Base-by-base conservation (phyloP, 1,140 invertebrate genomes). In the Aphidius ervi region DNA sequence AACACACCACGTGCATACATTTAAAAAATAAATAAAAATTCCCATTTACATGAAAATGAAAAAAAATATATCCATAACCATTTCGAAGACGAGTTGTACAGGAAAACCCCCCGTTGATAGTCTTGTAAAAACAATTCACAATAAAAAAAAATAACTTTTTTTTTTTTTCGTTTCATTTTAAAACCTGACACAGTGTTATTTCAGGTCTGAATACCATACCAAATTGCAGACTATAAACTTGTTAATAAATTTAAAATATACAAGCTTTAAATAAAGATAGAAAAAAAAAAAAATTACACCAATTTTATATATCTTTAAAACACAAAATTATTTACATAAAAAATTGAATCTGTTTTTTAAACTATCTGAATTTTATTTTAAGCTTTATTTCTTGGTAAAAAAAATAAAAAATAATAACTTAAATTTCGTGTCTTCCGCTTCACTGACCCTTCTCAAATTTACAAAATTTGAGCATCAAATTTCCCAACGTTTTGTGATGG, bases 391-490 rank as follows among this genome's bases (percentile, higher is more conserved):
- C 7, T 10, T 52, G 9, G 47, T 49, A 49, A 4, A 9, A 37
- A 39, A 8, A 20, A 20, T 31, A 39, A 40, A 6, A 3, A 31
- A 3, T 31, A 31, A 31, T 31, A 31, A 46, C 20, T 6, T 57
- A 5, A 40, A 31, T 45, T 40, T 46, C 46, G 9, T 41, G 20
- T 53, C 46, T 41, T 43, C 45, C 31, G 39, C 6, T 45, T 53
- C 56, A 59, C 56, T 63, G 61, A 63, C 61, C 61, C 61, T 63
- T 54, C 61, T 58, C 61, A 63, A 63, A 55, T 53, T 56, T 46
- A 31, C n/a, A 20, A 49, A 47, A 47, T 41, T 5, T 9, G 41
- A 50, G 49, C 23, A 31, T 31, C 23, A 31, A 31, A 31, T 31
- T 39, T n/a, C 49, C 42, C 40, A 37, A 37, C 45, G 31, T 53